Evolutionary conservation across 37 sponge, comb jelly and placozoan genomes (phyloP).

Genomic region (Halichondria panicea): DNA sequence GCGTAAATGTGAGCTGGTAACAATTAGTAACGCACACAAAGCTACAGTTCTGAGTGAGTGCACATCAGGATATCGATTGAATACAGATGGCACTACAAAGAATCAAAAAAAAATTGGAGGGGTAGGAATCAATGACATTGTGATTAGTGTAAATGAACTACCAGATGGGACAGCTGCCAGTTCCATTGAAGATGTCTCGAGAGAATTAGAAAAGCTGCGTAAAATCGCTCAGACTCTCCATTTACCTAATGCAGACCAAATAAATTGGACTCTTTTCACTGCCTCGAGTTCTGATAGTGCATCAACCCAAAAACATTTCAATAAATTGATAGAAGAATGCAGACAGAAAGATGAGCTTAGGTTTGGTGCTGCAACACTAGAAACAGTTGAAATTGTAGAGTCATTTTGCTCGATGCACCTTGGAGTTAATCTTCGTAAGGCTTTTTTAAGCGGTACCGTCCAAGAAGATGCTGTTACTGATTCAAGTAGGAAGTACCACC

Average conservation of each 20-base stretch:
- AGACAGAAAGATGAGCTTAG: constrained; percentile 21
- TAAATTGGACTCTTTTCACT: constrained; percentile 36
- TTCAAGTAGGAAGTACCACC: not conserved
- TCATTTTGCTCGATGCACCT: constrained; percentile 57
- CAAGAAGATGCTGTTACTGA: not conserved
- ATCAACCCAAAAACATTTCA: constrained; percentile 37
- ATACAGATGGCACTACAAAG: constrained; percentile 53
- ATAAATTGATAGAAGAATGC: constrained; percentile 30
- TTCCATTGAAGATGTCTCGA: constrained; percentile 25
- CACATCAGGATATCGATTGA: constrained; percentile 1
- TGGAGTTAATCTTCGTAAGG: constrained; percentile 46
- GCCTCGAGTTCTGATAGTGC: constrained; percentile 44
- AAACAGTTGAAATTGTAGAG: no score
- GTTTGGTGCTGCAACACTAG: constrained; percentile 23
- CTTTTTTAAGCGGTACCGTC: constrained; percentile 30
- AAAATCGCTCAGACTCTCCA: constrained; percentile 3
- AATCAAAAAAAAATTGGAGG: constrained; percentile 38
- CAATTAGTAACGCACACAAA: constrained; percentile 38
- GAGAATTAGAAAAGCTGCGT: constrained; percentile 31
- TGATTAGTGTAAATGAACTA: constrained; percentile 41
- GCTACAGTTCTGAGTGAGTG: constrained; percentile 11
- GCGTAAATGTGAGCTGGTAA: constrained; percentile 14
- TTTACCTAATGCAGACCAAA: constrained; percentile 27
- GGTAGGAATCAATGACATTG: constrained; percentile 20
- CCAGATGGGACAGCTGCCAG: constrained; percentile 23